Percentiles rank a stretch among this genome's conserved stretches.
Conservation (phyloP, 2,888 invertebrate genomes). For the Muschampia plurimacula region DNA sequence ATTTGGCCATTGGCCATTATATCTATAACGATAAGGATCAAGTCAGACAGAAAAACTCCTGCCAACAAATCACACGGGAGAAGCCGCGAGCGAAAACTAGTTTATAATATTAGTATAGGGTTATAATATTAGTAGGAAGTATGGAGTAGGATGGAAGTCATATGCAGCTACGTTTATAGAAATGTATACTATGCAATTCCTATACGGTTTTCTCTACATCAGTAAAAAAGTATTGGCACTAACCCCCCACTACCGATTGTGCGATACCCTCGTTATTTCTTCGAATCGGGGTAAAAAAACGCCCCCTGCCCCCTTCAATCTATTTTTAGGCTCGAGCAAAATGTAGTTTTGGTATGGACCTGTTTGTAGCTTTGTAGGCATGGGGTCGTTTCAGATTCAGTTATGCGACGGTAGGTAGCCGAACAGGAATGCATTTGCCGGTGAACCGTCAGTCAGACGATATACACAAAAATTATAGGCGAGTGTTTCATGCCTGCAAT, state of each 20-base stretch:
- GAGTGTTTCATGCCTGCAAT: background rate
- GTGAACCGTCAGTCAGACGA: background rate
- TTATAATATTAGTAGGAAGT: too few relatives aligned
- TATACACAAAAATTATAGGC: background rate
- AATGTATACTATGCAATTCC: background rate
- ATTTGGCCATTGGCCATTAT: too few relatives aligned
- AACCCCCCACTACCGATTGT: background rate
- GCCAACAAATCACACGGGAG: too few relatives aligned
- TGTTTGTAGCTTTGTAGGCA: background rate
- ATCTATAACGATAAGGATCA: too few relatives aligned
- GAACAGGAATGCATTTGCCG: background rate
- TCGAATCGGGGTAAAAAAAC: constrained; percentile 33
- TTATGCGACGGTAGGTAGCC: constrained; percentile 13
- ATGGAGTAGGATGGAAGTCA: background rate
- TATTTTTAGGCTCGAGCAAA: constrained; percentile 31
- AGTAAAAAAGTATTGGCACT: constrained; percentile 30
- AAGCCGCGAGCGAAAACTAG: too few relatives aligned
- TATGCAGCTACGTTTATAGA: background rate
- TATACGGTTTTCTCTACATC: constrained; percentile 3
- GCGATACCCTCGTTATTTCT: constrained; percentile 27
- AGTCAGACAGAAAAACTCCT: too few relatives aligned
- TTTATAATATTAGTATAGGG: too few relatives aligned
- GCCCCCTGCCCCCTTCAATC: constrained; percentile 19
- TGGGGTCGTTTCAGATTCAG: constrained; percentile 16
- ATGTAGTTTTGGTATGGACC: constrained; percentile 23